A percentile compares a stretch with the other conserved stretches of the same genome.
These are phyloP conservation scores for Rhabdophis nuchalis DNA, from an alignment of 2,797 vertebrate species.

Conservation along the genomic window DNA sequence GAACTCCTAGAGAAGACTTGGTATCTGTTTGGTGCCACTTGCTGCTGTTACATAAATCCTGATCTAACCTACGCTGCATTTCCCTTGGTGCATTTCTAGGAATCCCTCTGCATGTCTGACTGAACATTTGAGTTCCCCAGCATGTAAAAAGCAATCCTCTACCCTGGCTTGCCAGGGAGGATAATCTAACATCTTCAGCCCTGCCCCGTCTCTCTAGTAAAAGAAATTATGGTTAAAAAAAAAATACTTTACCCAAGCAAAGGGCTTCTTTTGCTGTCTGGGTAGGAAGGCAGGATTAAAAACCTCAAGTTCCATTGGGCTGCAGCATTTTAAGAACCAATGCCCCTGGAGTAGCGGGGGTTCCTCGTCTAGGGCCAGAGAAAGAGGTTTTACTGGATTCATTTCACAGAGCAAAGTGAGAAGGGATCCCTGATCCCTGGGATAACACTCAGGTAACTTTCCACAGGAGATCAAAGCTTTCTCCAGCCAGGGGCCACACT, in stretches of 20 bases:
- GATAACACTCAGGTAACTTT: background rate
- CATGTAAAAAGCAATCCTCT: background rate
- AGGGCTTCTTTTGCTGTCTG: background rate
- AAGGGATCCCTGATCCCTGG: background rate
- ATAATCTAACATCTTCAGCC: background rate
- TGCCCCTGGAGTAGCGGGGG: background rate
- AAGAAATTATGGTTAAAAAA: background rate
- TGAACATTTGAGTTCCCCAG: background rate
- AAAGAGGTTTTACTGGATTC: background rate
- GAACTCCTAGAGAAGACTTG: background rate
- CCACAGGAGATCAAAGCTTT: background rate
- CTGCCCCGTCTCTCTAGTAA: background rate
- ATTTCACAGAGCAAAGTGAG: background rate
- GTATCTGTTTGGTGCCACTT: background rate
- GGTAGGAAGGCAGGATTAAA: background rate
- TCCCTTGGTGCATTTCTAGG: background rate
- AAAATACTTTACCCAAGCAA: background rate
- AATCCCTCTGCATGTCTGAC: background rate
- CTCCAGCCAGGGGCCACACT: background rate
- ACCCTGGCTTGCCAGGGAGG: background rate
- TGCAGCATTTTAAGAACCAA: background rate
- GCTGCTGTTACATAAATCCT: background rate
- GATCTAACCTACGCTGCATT: background rate
- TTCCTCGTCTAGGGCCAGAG: background rate
- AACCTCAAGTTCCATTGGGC: background rate